Percentiles rank a stretch among this genome's conserved stretches.
Evolutionary conservation across 1,140 invertebrate species (phyloP).

Genomic region (Glossosoma conforme): DNA sequence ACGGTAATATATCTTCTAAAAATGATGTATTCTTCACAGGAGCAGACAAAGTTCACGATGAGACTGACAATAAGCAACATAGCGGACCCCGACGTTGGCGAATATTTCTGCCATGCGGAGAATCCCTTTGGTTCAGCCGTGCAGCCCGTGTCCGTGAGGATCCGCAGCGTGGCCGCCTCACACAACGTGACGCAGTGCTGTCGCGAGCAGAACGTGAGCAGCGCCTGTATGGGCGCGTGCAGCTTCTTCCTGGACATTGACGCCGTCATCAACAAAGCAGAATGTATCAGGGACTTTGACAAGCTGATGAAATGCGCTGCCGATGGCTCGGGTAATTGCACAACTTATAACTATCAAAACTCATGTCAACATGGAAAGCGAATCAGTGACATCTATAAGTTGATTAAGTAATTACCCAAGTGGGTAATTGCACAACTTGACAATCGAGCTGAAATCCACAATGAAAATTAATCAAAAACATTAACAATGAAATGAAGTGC

Average conservation of each 20-base stretch:
- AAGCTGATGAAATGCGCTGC: slow-evolving; percentile 81
- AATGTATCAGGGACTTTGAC: slow-evolving; percentile 76
- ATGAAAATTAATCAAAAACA: too few species aligned
- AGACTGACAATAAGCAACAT: slow-evolving; percentile 66
- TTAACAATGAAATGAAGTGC: too few species aligned
- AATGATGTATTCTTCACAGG: slow-evolving; percentile 30
- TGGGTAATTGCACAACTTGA: too few species aligned
- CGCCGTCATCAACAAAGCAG: slow-evolving; percentile 67
- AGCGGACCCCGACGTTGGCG: slow-evolving; percentile 62
- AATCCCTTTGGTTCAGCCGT: slow-evolving; percentile 71
- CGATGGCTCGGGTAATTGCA: slow-evolving; percentile 55
- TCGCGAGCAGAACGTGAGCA: slow-evolving; percentile 57
- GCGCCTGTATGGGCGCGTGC: slow-evolving; percentile 71
- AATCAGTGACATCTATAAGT: too few species aligned
- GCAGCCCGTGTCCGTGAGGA: slow-evolving; percentile 63
- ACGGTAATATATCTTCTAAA: slow-evolving; percentile 3
- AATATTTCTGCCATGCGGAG: slow-evolving; percentile 77
- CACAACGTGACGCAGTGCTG: slow-evolving; percentile 73
- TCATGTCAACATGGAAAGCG: too few species aligned
- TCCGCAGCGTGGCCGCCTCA: slow-evolving; percentile 51
- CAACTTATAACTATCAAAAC: too few species aligned
- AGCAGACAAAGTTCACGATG: slow-evolving; percentile 63
- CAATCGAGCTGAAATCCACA: too few species aligned
- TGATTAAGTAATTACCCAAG: too few species aligned
- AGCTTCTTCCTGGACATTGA: slow-evolving; percentile 77